Conservation (phyloP, 2,888 invertebrate species). For the Leptogaster cylindrica region DNA sequence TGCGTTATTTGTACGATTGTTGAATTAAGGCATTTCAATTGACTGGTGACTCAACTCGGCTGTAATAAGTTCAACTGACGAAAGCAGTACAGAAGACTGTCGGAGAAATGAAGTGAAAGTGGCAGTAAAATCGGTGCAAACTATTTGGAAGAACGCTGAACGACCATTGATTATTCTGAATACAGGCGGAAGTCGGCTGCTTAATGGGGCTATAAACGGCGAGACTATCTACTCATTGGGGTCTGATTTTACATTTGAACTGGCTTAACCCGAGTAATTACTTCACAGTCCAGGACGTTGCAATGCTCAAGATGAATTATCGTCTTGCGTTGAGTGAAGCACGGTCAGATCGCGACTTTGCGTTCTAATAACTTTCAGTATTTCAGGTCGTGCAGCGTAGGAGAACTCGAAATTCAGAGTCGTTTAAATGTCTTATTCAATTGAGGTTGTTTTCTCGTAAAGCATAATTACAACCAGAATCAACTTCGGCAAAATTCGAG, state of each 20-base stretch:
- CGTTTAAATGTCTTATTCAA: too few relatives aligned
- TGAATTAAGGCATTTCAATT: slow-evolving; percentile 5
- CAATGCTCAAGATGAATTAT: too few relatives aligned
- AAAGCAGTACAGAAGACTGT: too few relatives aligned
- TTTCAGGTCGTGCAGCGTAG: too few relatives aligned
- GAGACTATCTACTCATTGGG: background rate
- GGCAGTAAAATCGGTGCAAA: slow-evolving; percentile 15
- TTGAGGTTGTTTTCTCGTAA: too few relatives aligned
- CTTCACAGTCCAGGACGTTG: too few relatives aligned
- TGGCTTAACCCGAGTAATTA: background rate
- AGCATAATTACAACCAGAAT: background rate
- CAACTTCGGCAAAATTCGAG: background rate
- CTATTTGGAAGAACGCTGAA: background rate
- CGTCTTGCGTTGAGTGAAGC: too few relatives aligned
- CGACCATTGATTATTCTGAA: background rate
- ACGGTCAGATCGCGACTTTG: too few relatives aligned
- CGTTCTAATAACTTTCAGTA: too few relatives aligned
- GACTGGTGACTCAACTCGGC: too few relatives aligned
- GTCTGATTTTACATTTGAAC: slow-evolving; percentile 7
- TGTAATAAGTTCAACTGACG: too few relatives aligned
- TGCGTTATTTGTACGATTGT: slow-evolving; percentile 16
- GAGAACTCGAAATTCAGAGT: too few relatives aligned
- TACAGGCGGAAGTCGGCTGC: background rate
- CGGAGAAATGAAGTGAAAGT: slow-evolving; percentile 20
- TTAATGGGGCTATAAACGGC: slow-evolving; percentile 1